Conservation (phyloP, 1,140 invertebrate species). For the Temnothorax curvispinosus region DNA sequence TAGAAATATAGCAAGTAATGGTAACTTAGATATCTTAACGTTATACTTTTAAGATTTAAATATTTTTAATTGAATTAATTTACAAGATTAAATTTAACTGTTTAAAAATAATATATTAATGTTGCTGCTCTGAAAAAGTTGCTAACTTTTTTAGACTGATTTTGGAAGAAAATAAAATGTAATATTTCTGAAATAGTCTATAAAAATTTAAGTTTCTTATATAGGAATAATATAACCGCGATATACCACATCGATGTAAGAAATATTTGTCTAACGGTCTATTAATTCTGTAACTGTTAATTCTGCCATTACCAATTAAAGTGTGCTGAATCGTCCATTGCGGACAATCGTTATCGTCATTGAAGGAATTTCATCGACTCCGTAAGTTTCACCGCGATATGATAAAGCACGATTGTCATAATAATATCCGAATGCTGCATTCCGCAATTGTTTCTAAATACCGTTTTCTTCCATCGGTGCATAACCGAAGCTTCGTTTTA, state of each 20-base stretch:
- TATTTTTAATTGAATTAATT: neutral
- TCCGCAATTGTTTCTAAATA: neutral
- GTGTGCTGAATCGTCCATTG: neutral
- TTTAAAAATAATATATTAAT: neutral
- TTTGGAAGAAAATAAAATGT: neutral
- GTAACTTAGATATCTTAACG: too few species aligned
- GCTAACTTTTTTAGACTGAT: neutral
- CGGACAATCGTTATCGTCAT: neutral
- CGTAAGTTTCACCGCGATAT: constrained; percentile 1
- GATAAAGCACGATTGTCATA: constrained; percentile 1
- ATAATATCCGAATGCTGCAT: neutral
- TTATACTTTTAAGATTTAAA: too few species aligned
- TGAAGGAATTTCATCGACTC: constrained; percentile 24
- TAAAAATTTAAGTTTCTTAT: neutral
- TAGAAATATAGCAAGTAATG: too few species aligned
- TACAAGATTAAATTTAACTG: neutral
- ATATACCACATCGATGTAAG: neutral
- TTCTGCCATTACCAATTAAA: neutral
- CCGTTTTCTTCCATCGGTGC: neutral
- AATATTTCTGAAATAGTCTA: neutral
- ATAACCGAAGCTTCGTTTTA: neutral
- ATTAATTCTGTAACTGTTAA: constrained; percentile 27
- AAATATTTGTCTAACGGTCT: constrained; percentile 6
- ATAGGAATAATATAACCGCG: neutral
- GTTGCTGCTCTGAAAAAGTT: neutral